A percentile compares a stretch with the other conserved stretches of the same genome.
Evolutionary conservation across 2,113 vertebrate species (phyloP).

Genomic region (Pituophis catenifer): DNA sequence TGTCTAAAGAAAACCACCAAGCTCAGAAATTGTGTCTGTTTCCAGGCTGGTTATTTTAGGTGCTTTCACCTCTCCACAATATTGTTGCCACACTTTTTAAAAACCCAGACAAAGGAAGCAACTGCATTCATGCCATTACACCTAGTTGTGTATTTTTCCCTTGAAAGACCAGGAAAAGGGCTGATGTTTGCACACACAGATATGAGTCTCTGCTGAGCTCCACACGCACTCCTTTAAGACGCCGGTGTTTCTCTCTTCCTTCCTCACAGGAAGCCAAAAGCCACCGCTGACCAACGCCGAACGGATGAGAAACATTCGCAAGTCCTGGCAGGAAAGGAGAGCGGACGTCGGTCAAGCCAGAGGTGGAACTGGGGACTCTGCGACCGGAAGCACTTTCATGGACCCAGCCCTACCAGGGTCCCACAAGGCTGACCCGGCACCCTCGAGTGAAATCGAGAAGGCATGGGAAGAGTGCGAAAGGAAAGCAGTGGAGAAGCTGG

Average conservation of each 20-base stretch:
- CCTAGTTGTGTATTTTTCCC: background rate
- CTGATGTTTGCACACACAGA: background rate
- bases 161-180: background rate
- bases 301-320: background rate
- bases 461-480: background rate
- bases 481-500: background rate
- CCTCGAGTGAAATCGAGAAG: background rate
- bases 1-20: background rate
- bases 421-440: no score
- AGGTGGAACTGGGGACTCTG: background rate
- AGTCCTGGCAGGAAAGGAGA: background rate
- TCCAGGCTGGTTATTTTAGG: background rate
- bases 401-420: background rate
- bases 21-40: background rate
- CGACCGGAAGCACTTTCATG: background rate
- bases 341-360: background rate
- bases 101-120: background rate
- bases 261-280: background rate
- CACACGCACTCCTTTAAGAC: background rate
- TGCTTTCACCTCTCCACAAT: no score
- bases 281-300: background rate
- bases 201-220: background rate
- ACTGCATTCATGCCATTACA: background rate
- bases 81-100: background rate
- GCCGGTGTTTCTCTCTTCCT: background rate